Evolutionary conservation across 1,140 invertebrate species (phyloP).

Genomic region (Pseudachorutes palmiensis): DNA sequence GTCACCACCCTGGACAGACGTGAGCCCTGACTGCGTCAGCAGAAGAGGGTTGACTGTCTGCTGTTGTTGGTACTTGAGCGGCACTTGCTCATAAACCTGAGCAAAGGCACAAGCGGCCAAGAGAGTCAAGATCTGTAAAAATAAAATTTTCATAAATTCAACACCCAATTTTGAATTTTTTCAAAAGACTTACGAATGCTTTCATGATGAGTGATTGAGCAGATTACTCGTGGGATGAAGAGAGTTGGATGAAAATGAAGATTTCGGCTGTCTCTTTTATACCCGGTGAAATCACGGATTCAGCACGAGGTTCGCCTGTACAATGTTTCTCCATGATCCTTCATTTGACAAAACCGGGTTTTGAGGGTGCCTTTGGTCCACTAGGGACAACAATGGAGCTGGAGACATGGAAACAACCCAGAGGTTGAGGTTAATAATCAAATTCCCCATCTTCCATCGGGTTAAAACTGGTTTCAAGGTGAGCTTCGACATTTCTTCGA

Average conservation of each 20-base stretch:
- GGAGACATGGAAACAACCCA: slow-evolving; percentile 1
- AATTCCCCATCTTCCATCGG: too few relatives aligned
- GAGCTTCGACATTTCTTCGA: too few relatives aligned
- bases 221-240: too few relatives aligned
- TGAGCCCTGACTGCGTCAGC: background rate
- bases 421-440: too few relatives aligned
- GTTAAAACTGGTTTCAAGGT: too few relatives aligned
- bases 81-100: slow-evolving; percentile 16
- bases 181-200: slow-evolving; percentile 21
- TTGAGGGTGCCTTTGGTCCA: slow-evolving; percentile 1
- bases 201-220: slow-evolving; percentile 17
- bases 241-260: background rate
- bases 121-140: slow-evolving; percentile 23
- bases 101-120: slow-evolving; percentile 24
- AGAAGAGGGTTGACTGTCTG: background rate
- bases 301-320: background rate
- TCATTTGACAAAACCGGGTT: background rate
- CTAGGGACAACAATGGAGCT: background rate
- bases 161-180: background rate
- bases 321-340: background rate
- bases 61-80: background rate
- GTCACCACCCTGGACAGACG: background rate
- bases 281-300: background rate
- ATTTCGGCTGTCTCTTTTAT: background rate
- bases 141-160: background rate